These are phyloP conservation scores for Erinaceus europaeus DNA, from an alignment of 2,113 vertebrate species.

Conservation along the genomic window DNA sequence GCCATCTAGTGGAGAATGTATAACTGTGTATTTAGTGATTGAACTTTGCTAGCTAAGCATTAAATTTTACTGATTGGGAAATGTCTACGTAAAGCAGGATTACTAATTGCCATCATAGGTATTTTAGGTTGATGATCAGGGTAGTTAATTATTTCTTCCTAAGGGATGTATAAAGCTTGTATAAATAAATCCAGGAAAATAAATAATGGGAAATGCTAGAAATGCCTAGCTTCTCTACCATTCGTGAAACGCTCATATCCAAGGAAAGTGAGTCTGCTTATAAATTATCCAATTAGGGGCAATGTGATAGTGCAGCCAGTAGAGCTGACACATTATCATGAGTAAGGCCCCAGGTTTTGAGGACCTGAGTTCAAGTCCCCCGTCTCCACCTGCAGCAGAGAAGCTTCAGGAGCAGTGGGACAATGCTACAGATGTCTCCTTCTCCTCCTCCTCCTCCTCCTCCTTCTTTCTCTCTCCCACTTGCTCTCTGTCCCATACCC, in stretches of 20 bases:
- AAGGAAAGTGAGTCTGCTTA: neutral
- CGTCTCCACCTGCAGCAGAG: no score
- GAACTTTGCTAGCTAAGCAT: neutral
- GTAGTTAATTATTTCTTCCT: neutral
- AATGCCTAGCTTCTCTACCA: neutral
- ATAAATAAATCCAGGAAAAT: neutral
- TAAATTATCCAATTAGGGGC: neutral
- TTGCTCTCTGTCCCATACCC: no score
- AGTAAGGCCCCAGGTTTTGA: no score
- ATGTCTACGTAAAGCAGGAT: neutral
- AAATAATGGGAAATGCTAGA: neutral
- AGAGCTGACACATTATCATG: neutral
- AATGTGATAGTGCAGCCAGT: no score
- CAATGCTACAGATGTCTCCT: neutral
- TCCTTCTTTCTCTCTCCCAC: no score
- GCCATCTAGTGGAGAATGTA: constrained; percentile 66
- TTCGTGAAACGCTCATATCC: neutral
- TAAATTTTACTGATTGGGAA: neutral
- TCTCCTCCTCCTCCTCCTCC: neutral
- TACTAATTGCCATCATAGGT: neutral
- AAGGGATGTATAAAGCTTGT: neutral
- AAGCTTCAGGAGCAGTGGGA: no score
- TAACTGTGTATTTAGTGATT: neutral
- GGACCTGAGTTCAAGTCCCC: no score
- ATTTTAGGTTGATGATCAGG: constrained; percentile 10